Base-by-base conservation (phyloP, 1,140 invertebrate genomes). In the Drosophila ambigua region DNA sequence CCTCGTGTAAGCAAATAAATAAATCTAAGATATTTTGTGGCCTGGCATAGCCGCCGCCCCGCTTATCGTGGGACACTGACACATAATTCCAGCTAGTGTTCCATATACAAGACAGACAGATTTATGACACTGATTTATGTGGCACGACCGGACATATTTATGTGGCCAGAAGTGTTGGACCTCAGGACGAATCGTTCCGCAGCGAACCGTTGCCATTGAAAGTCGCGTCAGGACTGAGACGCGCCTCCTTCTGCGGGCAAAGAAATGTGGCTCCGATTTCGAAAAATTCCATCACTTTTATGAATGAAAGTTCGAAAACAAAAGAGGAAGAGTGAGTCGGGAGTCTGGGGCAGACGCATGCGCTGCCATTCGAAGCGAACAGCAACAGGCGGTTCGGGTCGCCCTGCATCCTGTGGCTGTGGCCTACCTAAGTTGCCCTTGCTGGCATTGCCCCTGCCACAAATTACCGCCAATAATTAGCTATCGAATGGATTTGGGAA, bases 81-180 rank as follows among this genome's bases (percentile, higher is more conserved):
- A 88, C 82, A 82, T 79, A 76, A 75, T 82, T 79, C 20, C 20
- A 2, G 1, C 20, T 20, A 20, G 20, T 20, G 20, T 20, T 20
- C 74, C 55, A 57, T 78, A 69, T 16, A 76, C 69, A 60, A 78
- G 46, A 59, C 74, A 66, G 51, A 75, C 78, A 82, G 71, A 85
- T 87, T 85, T 85, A 85, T 85, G 82, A 85, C 82, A 88, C 65
- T 87, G 82, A 85, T 85, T 85, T 85, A 85, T 85, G 51, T 64
- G 77, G 49, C 67, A 73, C 44, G 58, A 50, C 49, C 45, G 50
- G 6, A 20, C 57, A 58, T 72, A 61, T 76, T 68, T 67, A 59
- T 62, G 20, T 20, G 31, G 46, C 15, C 61, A 15, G 16, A 41
- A 53, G 11, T 26, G 58, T 31, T 8, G 8, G 9, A 6, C 24